Conservation (phyloP, 2,888 invertebrate species). For the Drosophila borealis region DNA sequence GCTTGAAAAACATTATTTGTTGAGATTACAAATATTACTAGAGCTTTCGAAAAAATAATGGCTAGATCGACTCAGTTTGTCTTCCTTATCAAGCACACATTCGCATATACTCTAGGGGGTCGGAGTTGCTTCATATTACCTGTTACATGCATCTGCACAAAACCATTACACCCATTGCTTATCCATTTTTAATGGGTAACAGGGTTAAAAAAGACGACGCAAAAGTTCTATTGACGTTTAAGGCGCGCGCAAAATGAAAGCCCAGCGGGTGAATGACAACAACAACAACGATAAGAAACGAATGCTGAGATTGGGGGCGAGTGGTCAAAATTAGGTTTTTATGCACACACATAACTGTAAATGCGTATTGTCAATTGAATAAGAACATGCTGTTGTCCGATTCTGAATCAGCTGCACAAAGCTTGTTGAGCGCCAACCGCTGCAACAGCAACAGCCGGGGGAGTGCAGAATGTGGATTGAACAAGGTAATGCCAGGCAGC, state of each 20-base stretch:
- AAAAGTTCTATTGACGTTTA: constrained; percentile 55
- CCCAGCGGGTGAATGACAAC: constrained; percentile 8
- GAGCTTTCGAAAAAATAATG: too few species aligned
- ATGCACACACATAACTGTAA: constrained; percentile 13
- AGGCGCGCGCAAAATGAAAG: constrained; percentile 17
- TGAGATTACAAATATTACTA: too few species aligned
- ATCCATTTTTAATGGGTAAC: background rate
- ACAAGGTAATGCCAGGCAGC: constrained; percentile 1
- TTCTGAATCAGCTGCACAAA: constrained; percentile 17
- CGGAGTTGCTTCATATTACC: too few species aligned
- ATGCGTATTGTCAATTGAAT: constrained; percentile 40
- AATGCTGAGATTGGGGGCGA: constrained; percentile 17
- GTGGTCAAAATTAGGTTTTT: constrained; percentile 5
- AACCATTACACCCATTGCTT: too few species aligned
- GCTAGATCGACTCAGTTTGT: too few species aligned
- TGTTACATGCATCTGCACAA: too few species aligned
- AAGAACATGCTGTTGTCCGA: constrained; percentile 41
- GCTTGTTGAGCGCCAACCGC: constrained; percentile 14
- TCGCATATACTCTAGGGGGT: too few species aligned
- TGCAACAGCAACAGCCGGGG: constrained; percentile 3
- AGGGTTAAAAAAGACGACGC: constrained; percentile 42
- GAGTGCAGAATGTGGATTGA: background rate
- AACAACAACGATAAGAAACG: constrained; percentile 21
- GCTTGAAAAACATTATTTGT: background rate
- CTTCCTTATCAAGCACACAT: too few species aligned